Evolutionary conservation across 2,888 invertebrate genomes (phyloP).

Genomic region (Cepaea hortensis): DNA sequence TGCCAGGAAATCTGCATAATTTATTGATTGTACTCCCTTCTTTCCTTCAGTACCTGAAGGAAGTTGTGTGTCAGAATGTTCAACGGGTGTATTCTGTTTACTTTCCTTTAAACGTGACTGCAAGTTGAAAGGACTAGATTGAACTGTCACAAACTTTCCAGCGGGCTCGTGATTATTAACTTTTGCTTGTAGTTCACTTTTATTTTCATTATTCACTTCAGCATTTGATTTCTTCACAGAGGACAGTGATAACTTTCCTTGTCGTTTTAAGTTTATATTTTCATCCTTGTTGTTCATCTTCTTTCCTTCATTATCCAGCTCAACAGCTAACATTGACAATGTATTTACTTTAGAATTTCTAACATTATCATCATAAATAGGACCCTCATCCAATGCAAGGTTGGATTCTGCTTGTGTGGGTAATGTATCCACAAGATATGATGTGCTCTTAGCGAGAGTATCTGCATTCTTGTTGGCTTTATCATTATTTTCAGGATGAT

Average conservation of each 20-base stretch:
- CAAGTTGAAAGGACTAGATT: not conserved
- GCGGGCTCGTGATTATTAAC: not conserved
- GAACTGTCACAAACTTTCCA: not conserved
- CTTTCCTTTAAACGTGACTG: not conserved
- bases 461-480: not conserved
- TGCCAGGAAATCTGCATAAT: slow-evolving; percentile 22
- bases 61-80: not conserved
- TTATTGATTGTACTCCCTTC: not conserved
- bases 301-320: not conserved
- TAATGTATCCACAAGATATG: too few relatives aligned
- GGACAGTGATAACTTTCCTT: not conserved
- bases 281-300: not conserved
- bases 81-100: not conserved
- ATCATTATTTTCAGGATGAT: not conserved
- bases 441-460: too few relatives aligned
- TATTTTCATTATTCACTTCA: not conserved
- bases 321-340: not conserved
- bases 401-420: too few relatives aligned
- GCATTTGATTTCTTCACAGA: not conserved
- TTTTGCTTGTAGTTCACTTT: too few relatives aligned
- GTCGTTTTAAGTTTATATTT: not conserved
- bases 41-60: not conserved
- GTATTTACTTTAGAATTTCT: too few relatives aligned
- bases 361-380: too few relatives aligned
- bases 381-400: too few relatives aligned